Conservation (phyloP, 2,888 invertebrate genomes). For the Scotopteryx bipunctaria region DNA sequence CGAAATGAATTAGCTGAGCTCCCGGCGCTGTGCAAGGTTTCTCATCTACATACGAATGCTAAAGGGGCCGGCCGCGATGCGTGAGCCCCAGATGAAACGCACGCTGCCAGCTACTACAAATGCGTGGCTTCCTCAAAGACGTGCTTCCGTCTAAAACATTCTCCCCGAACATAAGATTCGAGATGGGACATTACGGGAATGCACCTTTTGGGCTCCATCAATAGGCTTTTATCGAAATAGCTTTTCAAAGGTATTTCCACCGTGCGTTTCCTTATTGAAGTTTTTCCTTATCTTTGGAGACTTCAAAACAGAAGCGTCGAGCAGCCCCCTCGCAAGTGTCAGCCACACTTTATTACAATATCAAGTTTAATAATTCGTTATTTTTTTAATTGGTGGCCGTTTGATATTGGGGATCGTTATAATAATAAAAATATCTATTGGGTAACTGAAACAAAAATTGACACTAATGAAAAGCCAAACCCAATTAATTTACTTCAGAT, state of each 20-base stretch:
- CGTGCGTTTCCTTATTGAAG: conserved; percentile 6
- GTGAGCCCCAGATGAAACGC: conserved; percentile 24
- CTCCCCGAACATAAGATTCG: conserved; percentile 14
- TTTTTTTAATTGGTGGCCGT: background rate
- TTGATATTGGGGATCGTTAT: background rate
- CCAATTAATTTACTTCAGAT: too few relatives aligned
- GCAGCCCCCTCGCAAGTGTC: background rate
- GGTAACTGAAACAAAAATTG: too few relatives aligned
- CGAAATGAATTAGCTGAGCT: background rate
- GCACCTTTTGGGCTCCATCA: conserved; percentile 17
- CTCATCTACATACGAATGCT: conserved; percentile 37
- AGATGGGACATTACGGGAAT: conserved; percentile 18
- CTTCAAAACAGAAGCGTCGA: background rate
- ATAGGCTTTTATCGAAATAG: conserved; percentile 18
- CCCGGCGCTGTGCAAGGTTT: background rate
- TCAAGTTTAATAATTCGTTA: background rate
- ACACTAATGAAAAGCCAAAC: too few relatives aligned
- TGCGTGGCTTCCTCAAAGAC: conserved; percentile 14
- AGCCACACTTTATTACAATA: background rate
- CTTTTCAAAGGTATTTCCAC: conserved; percentile 8
- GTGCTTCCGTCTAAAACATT: conserved; percentile 6
- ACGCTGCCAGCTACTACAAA: conserved; percentile 22
- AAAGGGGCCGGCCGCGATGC: conserved; percentile 23
- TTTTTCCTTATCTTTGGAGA: conserved; percentile 1
- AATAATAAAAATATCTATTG: too few relatives aligned